Conservation (phyloP, 2,113 vertebrate genomes). For the mouse (Mus musculus) region DNA sequence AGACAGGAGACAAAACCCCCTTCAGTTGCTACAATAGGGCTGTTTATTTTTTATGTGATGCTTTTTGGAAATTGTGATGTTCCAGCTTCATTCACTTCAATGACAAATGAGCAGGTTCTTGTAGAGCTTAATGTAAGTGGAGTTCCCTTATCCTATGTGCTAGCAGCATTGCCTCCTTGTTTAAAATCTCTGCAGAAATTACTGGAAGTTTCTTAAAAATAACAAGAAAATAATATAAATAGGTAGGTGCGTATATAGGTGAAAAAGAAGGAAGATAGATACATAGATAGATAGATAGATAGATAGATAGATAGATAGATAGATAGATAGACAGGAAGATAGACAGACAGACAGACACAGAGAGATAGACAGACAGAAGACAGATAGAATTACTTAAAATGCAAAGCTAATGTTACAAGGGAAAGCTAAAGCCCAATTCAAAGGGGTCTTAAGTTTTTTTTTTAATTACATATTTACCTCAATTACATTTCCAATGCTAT, state of each 20-base stretch:
- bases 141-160: slow-evolving; percentile 24
- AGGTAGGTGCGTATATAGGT: not conserved
- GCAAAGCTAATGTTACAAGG: not conserved
- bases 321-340: no score
- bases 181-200: slow-evolving; percentile 54
- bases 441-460: not conserved
- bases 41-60: slow-evolving; percentile 85
- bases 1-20: slow-evolving; percentile 85
- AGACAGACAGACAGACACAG: no score
- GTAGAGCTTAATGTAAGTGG: slow-evolving; percentile 79
- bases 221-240: not conserved
- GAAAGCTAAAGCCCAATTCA: not conserved
- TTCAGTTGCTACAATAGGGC: slow-evolving; percentile 83
- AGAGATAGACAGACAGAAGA: no score
- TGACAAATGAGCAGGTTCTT: slow-evolving; percentile 83
- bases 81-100: slow-evolving; percentile 80
- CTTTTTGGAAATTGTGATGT: slow-evolving; percentile 84
- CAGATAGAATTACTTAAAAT: not conserved
- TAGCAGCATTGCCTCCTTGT: slow-evolving; percentile 52
- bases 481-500: no score
- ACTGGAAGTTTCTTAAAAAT: not conserved
- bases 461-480: no score
- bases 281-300: no score
- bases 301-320: no score
- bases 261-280: no score